Evolutionary conservation across 2,888 invertebrate species (phyloP).

Genomic region (Drosophila meridionalis): DNA sequence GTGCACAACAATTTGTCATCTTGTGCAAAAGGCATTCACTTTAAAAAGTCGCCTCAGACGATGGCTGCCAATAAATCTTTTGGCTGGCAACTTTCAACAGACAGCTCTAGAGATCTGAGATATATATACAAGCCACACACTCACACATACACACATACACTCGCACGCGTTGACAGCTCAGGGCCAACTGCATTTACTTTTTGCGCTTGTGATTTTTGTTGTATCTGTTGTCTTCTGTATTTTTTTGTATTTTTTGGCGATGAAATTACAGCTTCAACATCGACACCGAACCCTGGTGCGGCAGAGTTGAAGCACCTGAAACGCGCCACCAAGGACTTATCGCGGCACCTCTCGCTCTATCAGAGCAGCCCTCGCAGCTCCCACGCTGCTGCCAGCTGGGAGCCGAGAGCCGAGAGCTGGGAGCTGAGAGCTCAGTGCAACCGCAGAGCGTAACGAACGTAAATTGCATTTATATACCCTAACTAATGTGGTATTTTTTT

Average conservation of each 20-base stretch:
- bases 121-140: conserved; percentile 20
- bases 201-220: conserved; percentile 28
- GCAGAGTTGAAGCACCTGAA: conserved; percentile 75
- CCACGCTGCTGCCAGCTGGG: neutral
- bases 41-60: conserved; percentile 66
- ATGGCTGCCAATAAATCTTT: conserved; percentile 74
- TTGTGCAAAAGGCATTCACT: conserved; percentile 73
- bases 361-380: conserved; percentile 1
- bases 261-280: conserved; percentile 70
- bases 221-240: conserved; percentile 13
- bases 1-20: conserved; percentile 67
- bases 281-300: conserved; percentile 34
- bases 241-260: conserved; percentile 51
- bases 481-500: conserved; percentile 70
- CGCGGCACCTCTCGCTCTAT: conserved; percentile 13
- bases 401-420: conserved; percentile 9
- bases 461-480: conserved; percentile 76
- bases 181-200: conserved; percentile 80
- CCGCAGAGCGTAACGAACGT: conserved; percentile 77
- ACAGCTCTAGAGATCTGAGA: conserved; percentile 46
- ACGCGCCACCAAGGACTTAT: conserved; percentile 69
- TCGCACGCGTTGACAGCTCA: conserved; percentile 67
- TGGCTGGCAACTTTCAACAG: conserved; percentile 68
- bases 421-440: conserved; percentile 44
- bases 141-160: conserved; percentile 25